phyloP scores from a whole-genome alignment of 1,140 invertebrate genomes.

The Riptortus pedestris region DNA sequence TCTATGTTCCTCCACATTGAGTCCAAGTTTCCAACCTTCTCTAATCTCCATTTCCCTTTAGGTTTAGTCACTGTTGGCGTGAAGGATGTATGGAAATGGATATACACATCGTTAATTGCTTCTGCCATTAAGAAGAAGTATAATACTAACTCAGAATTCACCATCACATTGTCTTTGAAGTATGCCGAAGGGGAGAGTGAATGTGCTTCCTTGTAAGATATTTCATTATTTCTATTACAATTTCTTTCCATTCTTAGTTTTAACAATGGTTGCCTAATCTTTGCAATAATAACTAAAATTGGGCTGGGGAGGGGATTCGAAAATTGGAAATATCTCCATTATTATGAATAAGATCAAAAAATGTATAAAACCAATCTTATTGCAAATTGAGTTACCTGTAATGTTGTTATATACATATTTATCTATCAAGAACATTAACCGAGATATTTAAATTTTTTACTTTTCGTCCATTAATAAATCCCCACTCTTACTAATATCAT shows the following conservation, averaged over 20 bases:
- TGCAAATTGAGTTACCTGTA: no score
- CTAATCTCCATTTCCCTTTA: slow-evolving; percentile 35
- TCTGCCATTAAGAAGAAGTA: slow-evolving; percentile 38
- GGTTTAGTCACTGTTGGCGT: slow-evolving; percentile 35
- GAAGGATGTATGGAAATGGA: slow-evolving; percentile 57
- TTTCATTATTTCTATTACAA: slow-evolving; percentile 25
- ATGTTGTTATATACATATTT: no score
- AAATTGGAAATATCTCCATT: no score
- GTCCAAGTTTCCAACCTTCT: slow-evolving; percentile 33
- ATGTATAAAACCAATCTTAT: no score
- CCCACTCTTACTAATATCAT: no score
- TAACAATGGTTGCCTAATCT: no score
- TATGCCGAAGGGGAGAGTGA: slow-evolving; percentile 45
- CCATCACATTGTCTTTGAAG: slow-evolving; percentile 42
- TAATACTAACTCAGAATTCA: slow-evolving; percentile 42
- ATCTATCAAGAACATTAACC: no score
- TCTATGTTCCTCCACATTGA: slow-evolving; percentile 39
- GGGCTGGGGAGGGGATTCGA: no score
- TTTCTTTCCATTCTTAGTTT: slow-evolving; percentile 27
- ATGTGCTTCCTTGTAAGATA: slow-evolving; percentile 44
- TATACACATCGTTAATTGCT: slow-evolving; percentile 40
- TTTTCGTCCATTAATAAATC: no score
- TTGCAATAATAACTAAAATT: no score
- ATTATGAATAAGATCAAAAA: no score
- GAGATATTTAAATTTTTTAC: no score